Base-by-base conservation (phyloP, 2,888 invertebrate genomes). In the Tridacna gigas region DNA sequence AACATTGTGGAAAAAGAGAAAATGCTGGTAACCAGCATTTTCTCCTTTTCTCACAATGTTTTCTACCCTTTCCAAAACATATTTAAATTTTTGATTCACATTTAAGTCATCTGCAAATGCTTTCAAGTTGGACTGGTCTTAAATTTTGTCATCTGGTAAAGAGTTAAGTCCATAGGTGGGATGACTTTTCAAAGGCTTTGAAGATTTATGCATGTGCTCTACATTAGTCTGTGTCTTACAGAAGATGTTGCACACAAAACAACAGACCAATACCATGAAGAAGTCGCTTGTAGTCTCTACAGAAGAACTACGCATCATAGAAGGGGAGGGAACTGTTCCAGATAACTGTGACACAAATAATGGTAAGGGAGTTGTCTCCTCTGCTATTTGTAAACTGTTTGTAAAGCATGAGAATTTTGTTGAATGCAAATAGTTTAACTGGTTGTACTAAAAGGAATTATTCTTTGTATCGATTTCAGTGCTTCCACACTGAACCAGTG, bases 261-360 rank as follows among this genome's bases (percentile, higher is more conserved):
- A 76, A n/a, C 61, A 77, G 12, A 69, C 56, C 13, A 67, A 77
- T 11, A 60, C 73, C 13, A 67, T 80, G 26, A 86, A 87, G 63
- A 85, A 83, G 47, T 82, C 83, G 0, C 89, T 87, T 20, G 90
- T 91, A 28, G 91, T 92, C 20, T 91, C 92, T 11, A 90, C 88
- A 48, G 93, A 93, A 76, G 92, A 94, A 63, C 82, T 92, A 71
- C 89, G 95, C 47, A 94, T 95, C 79, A 95, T 95, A 9, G 95
- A 95, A 86, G 95, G 95, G 20, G 95, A 95, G 88, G 95, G 94
- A 51, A 92, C 93, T 66, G 87, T 87, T 22, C 91, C 92, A 47
- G 94, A 94, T 73, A 91, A 91, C 80, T 79, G 71, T 56, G 84
- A 84, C 77, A 86, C 78, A 47, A 82, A 80, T 83, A 87, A 89